Conservation (phyloP, 2,888 invertebrate species). For the Agrilus biguttatus region DNA sequence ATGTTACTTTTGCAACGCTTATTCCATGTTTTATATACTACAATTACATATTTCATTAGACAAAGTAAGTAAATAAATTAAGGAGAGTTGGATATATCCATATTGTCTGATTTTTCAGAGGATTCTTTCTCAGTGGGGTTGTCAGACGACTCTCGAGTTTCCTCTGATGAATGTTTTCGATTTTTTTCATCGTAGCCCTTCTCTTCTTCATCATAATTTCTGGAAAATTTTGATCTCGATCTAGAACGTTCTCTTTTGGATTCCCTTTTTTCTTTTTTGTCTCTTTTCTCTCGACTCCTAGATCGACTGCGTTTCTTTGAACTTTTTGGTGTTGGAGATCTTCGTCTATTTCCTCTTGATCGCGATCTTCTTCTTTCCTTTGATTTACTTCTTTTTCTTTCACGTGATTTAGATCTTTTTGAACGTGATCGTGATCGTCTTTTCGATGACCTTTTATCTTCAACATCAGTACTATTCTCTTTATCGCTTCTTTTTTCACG, state of each 20-base stretch:
- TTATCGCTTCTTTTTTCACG: slow-evolving; percentile 27
- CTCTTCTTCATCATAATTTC: slow-evolving; percentile 40
- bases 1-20: no score
- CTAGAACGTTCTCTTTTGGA: slow-evolving; percentile 22
- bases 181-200: slow-evolving; percentile 33
- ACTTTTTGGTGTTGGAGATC: slow-evolving; percentile 28
- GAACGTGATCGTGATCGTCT: slow-evolving; percentile 42
- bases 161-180: slow-evolving; percentile 16
- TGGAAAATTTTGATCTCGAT: slow-evolving; percentile 28
- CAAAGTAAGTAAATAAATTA: slow-evolving; percentile 22
- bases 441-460: slow-evolving; percentile 27
- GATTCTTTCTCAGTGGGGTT: slow-evolving; percentile 36
- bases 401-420: slow-evolving; percentile 39
- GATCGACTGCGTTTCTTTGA: slow-evolving; percentile 22
- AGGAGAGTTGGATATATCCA: slow-evolving; percentile 70
- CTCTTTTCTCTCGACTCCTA: slow-evolving; percentile 20
- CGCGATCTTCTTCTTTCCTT: slow-evolving; percentile 31
- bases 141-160: slow-evolving; percentile 15
- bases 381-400: slow-evolving; percentile 31
- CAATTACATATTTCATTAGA: no score
- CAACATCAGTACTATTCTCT: slow-evolving; percentile 22
- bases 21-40: not conserved
- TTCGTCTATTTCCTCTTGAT: slow-evolving; percentile 27
- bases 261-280: slow-evolving; percentile 23
- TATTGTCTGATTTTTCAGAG: slow-evolving; percentile 49